Evolutionary conservation across 1,140 invertebrate genomes (phyloP), one percentile per base, ranked within the genome.

Genomic region (Saxidomus purpurata): DNA sequence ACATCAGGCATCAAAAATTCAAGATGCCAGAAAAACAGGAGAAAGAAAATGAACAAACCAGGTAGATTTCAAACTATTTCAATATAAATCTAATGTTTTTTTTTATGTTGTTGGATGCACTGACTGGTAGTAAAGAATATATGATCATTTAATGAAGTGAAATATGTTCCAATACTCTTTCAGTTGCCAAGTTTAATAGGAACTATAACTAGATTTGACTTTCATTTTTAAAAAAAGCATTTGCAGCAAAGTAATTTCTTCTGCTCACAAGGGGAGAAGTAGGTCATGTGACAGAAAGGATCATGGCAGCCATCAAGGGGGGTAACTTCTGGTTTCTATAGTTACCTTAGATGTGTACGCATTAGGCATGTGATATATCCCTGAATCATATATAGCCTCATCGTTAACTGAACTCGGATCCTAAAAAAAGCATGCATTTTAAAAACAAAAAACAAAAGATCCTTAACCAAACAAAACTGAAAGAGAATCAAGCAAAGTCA

Each of bases 311-410:
- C 25, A 15, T 6, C 19, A 34, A 28, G 34, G 15, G 17, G 34
- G 43, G 34, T 49, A 47, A 49, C 19, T 67, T 40, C 36, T 55
- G 38, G 85, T 79, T 55, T 19, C 84, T 47, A 77, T 79, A 80
- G 77, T 88, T 88, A 88, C 86, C 86, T 88, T 80, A 63, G 86
- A 88, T n/a, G 77, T 88, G 49, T 69, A 88, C 28, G 71, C 77
- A 84, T 92, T 92, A 85, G 92, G 92, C 59, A 36, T 25, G 71
- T 92, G 92, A 87, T 92, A 92, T 34, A 92, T 92, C 43, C 90
- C 92, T 19, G 90, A 83, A 25, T 76, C 92, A 84, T 91, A 91
- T 49, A 90, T 76, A 69, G 59, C 34, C 31, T 90, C 89, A 76
- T 91, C 90, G 40, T 36, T 34, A 36, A 49, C 67, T 13, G 67